These are phyloP conservation scores for Mormyrus proboscirostris DNA, from an alignment of 2,797 vertebrate species.

Conservation along the genomic window DNA sequence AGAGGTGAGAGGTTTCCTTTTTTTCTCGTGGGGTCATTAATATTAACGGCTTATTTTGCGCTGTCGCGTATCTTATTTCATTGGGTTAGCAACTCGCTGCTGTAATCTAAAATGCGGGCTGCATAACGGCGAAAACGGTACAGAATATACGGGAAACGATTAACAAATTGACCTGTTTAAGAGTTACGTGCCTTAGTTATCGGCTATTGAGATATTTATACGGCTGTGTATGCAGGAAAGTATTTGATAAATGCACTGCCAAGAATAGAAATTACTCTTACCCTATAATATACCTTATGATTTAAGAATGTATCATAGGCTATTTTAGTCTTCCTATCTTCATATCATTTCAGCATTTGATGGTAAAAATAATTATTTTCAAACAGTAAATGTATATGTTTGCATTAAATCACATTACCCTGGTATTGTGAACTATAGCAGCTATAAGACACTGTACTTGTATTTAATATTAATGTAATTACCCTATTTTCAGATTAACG, in stretches of 20 bases:
- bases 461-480: neutral
- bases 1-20: conserved; percentile 61
- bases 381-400: neutral
- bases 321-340: neutral
- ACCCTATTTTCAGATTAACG: neutral
- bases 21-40: conserved; percentile 51
- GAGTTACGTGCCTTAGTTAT: neutral
- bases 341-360: neutral
- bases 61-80: conserved; percentile 56
- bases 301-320: neutral
- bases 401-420: neutral
- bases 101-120: conserved; percentile 50
- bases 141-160: conserved; percentile 21
- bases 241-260: neutral
- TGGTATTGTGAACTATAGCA: neutral
- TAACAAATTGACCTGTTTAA: conserved; percentile 9
- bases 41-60: conserved; percentile 46
- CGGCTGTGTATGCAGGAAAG: neutral
- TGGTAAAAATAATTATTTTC: neutral
- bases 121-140: conserved; percentile 45
- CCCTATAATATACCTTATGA: neutral
- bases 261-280: neutral
- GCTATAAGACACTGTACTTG: neutral
- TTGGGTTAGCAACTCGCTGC: conserved; percentile 46
- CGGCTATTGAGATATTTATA: neutral